Conservation (phyloP, 2,113 vertebrate species). For the Propithecus coquereli region DNA sequence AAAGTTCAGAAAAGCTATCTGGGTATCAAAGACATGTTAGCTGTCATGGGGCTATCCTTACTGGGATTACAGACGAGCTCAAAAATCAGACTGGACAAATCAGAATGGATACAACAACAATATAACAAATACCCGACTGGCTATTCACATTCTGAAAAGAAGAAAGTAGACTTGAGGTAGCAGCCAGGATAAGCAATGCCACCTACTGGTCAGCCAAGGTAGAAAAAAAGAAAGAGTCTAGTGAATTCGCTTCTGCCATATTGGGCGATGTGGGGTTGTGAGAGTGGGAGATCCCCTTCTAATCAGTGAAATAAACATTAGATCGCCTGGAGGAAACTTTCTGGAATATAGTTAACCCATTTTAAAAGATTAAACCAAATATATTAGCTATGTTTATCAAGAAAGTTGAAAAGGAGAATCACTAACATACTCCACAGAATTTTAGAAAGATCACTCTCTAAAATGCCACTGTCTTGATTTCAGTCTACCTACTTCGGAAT, state of each 20-base stretch:
- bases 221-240: not conserved
- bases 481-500: not conserved
- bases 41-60: not conserved
- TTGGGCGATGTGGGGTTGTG: not conserved
- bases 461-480: not conserved
- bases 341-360: not conserved
- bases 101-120: not conserved
- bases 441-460: not conserved
- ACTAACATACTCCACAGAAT: not conserved
- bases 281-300: not conserved
- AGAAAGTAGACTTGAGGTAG: not conserved
- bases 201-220: slow-evolving; percentile 1
- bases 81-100: not conserved
- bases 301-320: not conserved
- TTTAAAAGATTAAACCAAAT: not conserved
- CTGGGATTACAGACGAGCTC: not conserved
- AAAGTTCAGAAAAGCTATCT: not conserved
- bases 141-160: not conserved
- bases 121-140: not conserved
- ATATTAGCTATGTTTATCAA: not conserved
- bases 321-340: not conserved
- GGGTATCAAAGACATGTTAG: not conserved
- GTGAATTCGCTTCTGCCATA: not conserved
- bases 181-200: not conserved
- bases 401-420: not conserved